Conservation (phyloP, 92 coral and sea anemone genomes). For the Muricea muricata region DNA sequence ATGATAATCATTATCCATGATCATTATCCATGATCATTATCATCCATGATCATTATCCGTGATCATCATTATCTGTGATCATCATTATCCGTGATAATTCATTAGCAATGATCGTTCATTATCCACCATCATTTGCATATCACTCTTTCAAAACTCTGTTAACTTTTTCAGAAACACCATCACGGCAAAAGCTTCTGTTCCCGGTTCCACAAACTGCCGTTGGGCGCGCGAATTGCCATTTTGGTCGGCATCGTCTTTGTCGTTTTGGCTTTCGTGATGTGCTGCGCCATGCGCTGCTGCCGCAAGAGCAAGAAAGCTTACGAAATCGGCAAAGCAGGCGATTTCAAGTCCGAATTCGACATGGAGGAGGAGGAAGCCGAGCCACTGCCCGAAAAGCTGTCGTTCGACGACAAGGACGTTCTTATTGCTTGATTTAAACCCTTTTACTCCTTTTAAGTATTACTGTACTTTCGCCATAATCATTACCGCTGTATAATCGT, state of each 20-base stretch:
- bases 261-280: constrained; percentile 74
- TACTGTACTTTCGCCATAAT: too few species aligned
- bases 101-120: background rate
- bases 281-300: constrained; percentile 93
- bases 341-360: constrained; percentile 80
- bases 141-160: too few species aligned
- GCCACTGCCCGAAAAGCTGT: constrained; percentile 83
- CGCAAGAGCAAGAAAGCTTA: constrained; percentile 73
- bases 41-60: too few species aligned
- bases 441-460: too few species aligned
- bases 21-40: background rate
- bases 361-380: constrained; percentile 89
- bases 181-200: constrained; percentile 72
- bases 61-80: too few species aligned
- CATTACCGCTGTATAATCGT: too few species aligned
- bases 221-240: constrained; percentile 91
- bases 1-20: too few species aligned
- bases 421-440: constrained; percentile 76
- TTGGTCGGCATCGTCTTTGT: constrained; percentile 72
- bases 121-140: background rate
- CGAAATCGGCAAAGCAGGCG: constrained; percentile 74
- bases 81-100: background rate
- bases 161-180: constrained; percentile 8
- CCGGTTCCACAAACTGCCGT: constrained; percentile 89
- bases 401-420: constrained; percentile 86